Conservation (phyloP, 2,888 invertebrate species). For the Liopterus haemorrhoidalis region DNA sequence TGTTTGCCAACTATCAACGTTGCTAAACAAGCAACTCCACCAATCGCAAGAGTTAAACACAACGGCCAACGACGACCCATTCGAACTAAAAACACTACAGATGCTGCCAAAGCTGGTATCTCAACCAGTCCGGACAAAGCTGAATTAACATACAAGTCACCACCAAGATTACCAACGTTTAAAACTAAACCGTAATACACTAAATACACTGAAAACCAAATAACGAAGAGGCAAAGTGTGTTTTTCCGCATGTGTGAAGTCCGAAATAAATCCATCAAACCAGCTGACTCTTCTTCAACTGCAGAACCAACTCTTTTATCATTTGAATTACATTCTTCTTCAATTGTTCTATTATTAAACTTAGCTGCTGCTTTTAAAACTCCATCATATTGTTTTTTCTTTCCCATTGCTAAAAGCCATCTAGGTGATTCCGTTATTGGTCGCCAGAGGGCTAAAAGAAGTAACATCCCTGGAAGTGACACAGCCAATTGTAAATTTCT, state of each 20-base stretch:
- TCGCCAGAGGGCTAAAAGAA: no score
- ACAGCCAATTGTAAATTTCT: constrained; percentile 65
- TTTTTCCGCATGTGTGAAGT: constrained; percentile 59
- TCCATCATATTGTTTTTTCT: constrained; percentile 60
- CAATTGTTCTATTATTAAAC: constrained; percentile 59
- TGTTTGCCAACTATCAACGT: constrained; percentile 49
- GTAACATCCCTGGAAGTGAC: constrained; percentile 64
- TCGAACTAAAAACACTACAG: constrained; percentile 68
- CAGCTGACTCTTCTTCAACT: constrained; percentile 45
- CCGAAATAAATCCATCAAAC: constrained; percentile 60
- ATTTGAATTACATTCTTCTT: constrained; percentile 60
- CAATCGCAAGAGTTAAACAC: constrained; percentile 60
- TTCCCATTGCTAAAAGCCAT: constrained; percentile 69
- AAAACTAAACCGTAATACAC: constrained; percentile 72
- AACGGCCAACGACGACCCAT: constrained; percentile 68
- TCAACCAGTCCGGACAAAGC: constrained; percentile 69
- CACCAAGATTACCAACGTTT: constrained; percentile 68
- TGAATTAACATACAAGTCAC: constrained; percentile 68
- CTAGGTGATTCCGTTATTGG: constrained; percentile 74
- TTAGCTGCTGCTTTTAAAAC: constrained; percentile 61
- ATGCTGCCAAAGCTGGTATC: constrained; percentile 69
- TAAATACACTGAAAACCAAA: constrained; percentile 73
- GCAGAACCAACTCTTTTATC: constrained; percentile 60
- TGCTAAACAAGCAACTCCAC: constrained; percentile 63
- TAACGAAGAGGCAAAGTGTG: constrained; percentile 63